Percentiles rank a stretch among this genome's conserved stretches.
phyloP scores from a whole-genome alignment of 2,888 invertebrate genomes.

The Caenorhabditis uteleia region DNA sequence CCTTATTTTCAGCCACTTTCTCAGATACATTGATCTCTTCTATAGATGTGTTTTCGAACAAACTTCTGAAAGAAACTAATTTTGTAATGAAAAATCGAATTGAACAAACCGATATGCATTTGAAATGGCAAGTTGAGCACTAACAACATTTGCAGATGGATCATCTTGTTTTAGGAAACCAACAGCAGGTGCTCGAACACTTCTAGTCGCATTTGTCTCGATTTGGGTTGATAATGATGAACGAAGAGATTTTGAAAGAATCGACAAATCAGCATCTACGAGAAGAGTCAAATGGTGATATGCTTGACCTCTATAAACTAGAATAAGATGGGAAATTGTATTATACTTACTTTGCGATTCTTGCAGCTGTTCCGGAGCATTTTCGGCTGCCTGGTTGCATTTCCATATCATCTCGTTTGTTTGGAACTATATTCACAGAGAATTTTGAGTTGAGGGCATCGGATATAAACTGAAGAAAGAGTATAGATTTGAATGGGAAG shows the following conservation, averaged over 20 bases:
- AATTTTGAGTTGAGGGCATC: constrained; percentile 79
- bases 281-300: constrained; percentile 97
- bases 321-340: not conserved
- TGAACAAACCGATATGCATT: constrained; percentile 74
- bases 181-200: constrained; percentile 80
- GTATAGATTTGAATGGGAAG: not conserved
- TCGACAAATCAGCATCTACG: constrained; percentile 77
- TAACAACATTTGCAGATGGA: constrained; percentile 72
- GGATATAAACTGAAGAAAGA: constrained; percentile 80
- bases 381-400: constrained; percentile 71
- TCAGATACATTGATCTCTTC: constrained; percentile 64
- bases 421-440: constrained; percentile 73
- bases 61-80: constrained; percentile 74
- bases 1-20: constrained; percentile 4
- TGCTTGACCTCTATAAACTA: constrained; percentile 78
- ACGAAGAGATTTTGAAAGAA: constrained; percentile 47
- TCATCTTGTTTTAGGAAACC: constrained; percentile 83
- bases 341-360: constrained; percentile 78
- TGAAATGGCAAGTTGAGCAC: constrained; percentile 79
- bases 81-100: constrained; percentile 72
- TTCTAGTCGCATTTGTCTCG: constrained; percentile 84
- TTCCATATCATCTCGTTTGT: constrained; percentile 85
- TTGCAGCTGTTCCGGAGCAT: constrained; percentile 91
- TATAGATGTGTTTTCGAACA: constrained; percentile 16
- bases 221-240: constrained; percentile 76